Base-by-base conservation (phyloP, 2,888 invertebrate genomes). In the Spodoptera picta region DNA sequence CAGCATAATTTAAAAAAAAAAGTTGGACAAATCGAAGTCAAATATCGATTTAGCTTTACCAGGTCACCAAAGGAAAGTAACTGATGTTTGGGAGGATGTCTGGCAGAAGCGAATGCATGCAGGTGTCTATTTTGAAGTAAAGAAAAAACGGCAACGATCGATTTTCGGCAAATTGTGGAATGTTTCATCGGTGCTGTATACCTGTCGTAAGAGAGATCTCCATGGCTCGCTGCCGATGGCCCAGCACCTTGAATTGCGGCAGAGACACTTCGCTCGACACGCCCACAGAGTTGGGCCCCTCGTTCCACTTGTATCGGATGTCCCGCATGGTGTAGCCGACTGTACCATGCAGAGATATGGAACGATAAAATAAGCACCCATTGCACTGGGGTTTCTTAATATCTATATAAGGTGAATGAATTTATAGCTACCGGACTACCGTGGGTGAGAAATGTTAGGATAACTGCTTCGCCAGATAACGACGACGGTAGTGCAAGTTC, bases 241-340 rank as follows among this genome's bases (percentile, higher is more conserved):
- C 98, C 95, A 98, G 97, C 94, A 98, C 98, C 96, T 98, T 98
- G 97, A 98, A 98, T 96, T 98, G 98, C 92, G 98, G 98, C 94
- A 98, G 96, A 90, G 98, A 98, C 93, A 98, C 98, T 95, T 98
- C 98, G 95, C 97, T 97, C 95, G 98, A 98, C 90, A 98, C 98
- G 93, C 98, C 98, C 92, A 98, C 98, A 91, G 98, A 98, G 95
- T 97, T 97, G 88, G 97, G 97, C 85, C 98, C 98, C 95, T 98
- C 98, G 96, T 98, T 98, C 98, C 98, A 98, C 95, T 98, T 98
- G 97, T 98, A 98, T 91, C 98, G 97, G 96, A 98, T 98, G 96
- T 98, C 98, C 96, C 98, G 96, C 98, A 98, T 98, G 95, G 98
- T 98, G 97, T 98, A 98, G 96, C 98, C 98, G 97, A 98, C 98